Base-by-base conservation (phyloP, 2,113 vertebrate species). In the Cygnus buccinator region DNA sequence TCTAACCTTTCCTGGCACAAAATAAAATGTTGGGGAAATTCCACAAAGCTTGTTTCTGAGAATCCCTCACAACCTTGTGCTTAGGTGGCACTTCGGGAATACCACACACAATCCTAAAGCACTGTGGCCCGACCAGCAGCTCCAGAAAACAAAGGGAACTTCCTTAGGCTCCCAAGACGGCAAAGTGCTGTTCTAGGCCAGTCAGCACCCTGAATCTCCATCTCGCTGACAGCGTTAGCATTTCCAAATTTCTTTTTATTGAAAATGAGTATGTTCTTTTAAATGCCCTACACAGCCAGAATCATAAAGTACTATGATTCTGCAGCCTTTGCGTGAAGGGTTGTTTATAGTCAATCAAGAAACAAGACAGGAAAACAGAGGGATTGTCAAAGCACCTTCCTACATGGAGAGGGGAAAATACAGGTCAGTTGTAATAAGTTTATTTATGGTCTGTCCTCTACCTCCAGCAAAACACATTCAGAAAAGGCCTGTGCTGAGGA, bases 21-120 rank as follows among this genome's bases (percentile, higher is more conserved):
- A 55, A 90, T 22, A 55, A 4, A 31, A 41, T 4, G 13, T 13
- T 52, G 39, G 13, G 44, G 65, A 62, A 71, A 77, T 62, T 57
- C 55, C 50, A 74, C 41, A 66, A 39, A 19, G 12, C 70, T 57
- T 81, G 37, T 52, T 84, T 81, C 68, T 73, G 44, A 84, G 29
- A 16, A 26, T 89, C 23, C 35, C 13, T 67, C 55, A 25, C 10
- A 68, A 63, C 31, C 15, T 17, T 11, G 26, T 28, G 29, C 31
- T 75, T 20, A 21, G 63, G 11, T 58, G 33, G 48, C 13, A n/a
- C 46, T 44, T 33, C 26, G 63, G 46, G 35, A 75, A 25, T 18
- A 44, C 33, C 43, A 44, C 0, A 0, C 31, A 33, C 6, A n/a
- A 7, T 26, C 43, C 68, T 46, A 17, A 58, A 39, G 57, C 1